Conservation (phyloP, 2,113 vertebrate species). For the Otolemur garnettii region DNA sequence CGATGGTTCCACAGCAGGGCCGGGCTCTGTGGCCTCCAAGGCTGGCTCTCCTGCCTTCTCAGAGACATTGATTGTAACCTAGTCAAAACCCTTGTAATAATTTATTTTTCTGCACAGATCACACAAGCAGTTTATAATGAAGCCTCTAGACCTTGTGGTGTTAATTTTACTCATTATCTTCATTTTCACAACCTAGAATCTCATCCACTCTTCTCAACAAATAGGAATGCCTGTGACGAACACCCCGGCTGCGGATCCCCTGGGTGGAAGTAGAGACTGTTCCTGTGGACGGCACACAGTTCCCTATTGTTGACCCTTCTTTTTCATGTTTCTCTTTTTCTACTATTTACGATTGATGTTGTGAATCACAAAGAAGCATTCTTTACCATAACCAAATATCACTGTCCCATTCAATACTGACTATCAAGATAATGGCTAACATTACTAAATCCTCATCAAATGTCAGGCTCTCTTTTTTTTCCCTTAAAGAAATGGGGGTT, state of each 20-base stretch:
- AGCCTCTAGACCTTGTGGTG: accelerated
- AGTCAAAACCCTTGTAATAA: not conserved
- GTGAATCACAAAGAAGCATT: not conserved
- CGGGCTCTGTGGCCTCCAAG: accelerated
- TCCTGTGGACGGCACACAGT: accelerated
- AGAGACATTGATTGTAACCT: not conserved
- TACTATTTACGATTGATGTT: not conserved
- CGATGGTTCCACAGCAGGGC: accelerated
- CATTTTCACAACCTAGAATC: not conserved
- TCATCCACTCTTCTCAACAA: not conserved
- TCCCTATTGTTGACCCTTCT: accelerated
- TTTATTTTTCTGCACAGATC: not conserved
- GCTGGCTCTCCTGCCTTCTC: not conserved
- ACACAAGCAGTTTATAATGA: not conserved
- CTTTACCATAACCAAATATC: not conserved
- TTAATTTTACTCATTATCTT: not conserved
- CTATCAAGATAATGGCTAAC: not conserved
- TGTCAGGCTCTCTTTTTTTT: not conserved
- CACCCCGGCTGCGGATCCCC: accelerated
- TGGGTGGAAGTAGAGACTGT: too few species aligned
- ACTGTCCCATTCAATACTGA: too few species aligned
- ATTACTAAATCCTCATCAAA: too few species aligned
- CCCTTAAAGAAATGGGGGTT: too few species aligned
- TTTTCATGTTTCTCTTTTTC: too few species aligned
- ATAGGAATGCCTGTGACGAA: not conserved